These are phyloP conservation scores for Volucella inanis DNA, from an alignment of 2,888 invertebrate genomes.

Conservation along the genomic window DNA sequence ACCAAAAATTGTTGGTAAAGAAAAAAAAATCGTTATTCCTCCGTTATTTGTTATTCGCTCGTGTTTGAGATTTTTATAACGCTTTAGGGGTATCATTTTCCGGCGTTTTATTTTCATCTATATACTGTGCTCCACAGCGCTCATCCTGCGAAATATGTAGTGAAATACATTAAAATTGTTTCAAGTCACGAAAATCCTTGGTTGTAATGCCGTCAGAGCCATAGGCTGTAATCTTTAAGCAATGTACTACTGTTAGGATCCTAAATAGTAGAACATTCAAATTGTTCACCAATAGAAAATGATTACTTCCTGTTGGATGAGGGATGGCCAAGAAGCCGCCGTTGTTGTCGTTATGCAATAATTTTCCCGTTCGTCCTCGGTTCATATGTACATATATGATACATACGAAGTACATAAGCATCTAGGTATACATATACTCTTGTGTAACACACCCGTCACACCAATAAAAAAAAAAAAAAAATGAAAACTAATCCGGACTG, in stretches of 20 bases:
- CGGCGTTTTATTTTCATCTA: constrained; percentile 33
- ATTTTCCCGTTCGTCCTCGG: not conserved
- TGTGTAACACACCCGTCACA: no score
- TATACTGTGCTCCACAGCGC: not conserved
- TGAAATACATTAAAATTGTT: constrained; percentile 49
- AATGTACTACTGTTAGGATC: no score
- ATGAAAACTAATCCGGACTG: no score
- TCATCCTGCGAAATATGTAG: constrained; percentile 29
- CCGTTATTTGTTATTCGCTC: constrained; percentile 52
- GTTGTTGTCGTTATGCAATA: constrained; percentile 6
- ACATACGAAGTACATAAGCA: no score
- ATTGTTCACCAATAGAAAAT: constrained; percentile 39
- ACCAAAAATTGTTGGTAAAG: not conserved
- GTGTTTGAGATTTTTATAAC: constrained; percentile 63
- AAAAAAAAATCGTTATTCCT: constrained; percentile 17
- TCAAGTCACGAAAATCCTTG: constrained; percentile 67
- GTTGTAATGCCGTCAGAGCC: not conserved
- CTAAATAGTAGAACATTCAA: constrained; percentile 29
- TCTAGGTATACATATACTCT: no score
- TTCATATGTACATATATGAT: no score
- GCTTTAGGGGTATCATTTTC: constrained; percentile 45
- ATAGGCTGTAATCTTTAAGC: no score
- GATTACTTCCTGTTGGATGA: not conserved
- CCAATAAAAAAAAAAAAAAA: no score
- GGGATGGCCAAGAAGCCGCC: not conserved